Percentiles rank a stretch among this genome's conserved stretches.
These are phyloP conservation scores for Heliconius hermathena DNA, from an alignment of 1,140 invertebrate species.

Conservation along the genomic window DNA sequence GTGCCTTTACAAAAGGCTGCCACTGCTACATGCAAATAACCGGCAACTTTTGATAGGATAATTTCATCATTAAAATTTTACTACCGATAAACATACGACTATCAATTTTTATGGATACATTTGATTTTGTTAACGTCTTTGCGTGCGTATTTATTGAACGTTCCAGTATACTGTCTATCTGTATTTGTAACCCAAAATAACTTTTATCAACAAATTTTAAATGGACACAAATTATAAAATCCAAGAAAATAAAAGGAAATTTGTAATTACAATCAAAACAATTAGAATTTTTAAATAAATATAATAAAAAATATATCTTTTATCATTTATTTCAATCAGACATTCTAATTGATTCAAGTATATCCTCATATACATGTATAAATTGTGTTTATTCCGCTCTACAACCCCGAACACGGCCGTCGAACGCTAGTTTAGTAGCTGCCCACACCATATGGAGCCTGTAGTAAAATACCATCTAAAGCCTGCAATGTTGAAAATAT, in stretches of 20 bases:
- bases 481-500: constrained; percentile 31
- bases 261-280: no score
- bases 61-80: neutral
- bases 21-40: no score
- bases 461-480: constrained; percentile 30
- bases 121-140: neutral
- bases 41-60: neutral
- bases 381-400: neutral
- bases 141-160: constrained; percentile 1
- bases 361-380: no score
- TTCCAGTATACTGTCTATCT: neutral
- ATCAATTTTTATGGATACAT: neutral
- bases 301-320: no score
- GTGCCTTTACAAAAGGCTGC: no score
- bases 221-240: no score
- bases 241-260: no score
- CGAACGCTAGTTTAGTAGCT: constrained; percentile 25
- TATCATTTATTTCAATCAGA: no score
- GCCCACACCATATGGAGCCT: constrained; percentile 26
- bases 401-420: constrained; percentile 10
- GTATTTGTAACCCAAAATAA: neutral
- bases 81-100: neutral
- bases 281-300: no score
- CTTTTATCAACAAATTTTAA: no score
- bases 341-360: no score